A percentile compares a stretch with the other conserved stretches of the same genome.
These are phyloP conservation scores for Geodia barretti DNA, from an alignment of 37 sponge, comb jelly and placozoan species.

Conservation along the genomic window DNA sequence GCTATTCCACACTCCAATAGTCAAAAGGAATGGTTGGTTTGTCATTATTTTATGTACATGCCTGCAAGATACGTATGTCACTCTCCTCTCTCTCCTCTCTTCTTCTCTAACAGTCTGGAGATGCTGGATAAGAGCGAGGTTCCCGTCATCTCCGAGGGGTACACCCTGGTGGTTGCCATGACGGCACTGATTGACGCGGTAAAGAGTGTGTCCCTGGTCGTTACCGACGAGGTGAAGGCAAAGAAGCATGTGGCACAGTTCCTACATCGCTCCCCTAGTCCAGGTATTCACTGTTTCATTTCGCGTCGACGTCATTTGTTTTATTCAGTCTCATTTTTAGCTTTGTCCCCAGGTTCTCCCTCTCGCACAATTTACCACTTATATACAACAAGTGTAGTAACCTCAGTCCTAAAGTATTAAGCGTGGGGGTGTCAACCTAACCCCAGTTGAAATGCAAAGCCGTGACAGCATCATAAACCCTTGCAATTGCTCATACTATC, in stretches of 20 bases:
- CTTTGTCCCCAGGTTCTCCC: too few species aligned
- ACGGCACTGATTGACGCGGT: constrained; percentile 70
- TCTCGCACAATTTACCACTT: too few species aligned
- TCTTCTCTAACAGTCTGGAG: constrained; percentile 54
- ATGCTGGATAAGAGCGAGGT: constrained; percentile 87
- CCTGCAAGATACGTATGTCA: background rate
- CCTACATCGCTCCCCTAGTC: too few species aligned
- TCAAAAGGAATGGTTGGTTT: background rate
- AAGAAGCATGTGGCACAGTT: too few species aligned
- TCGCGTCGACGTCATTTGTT: too few species aligned
- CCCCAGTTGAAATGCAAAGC: too few species aligned
- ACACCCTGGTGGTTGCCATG: constrained; percentile 76
- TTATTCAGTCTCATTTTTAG: too few species aligned
- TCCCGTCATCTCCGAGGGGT: constrained; percentile 67
- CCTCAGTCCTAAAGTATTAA: too few species aligned
- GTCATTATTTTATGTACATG: background rate
- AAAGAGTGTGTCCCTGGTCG: constrained; percentile 55
- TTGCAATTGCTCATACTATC: background rate
- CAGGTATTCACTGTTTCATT: too few species aligned
- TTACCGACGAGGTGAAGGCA: constrained; percentile 11
- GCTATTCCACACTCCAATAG: background rate
- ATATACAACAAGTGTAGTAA: too few species aligned
- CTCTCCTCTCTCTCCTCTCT: background rate
- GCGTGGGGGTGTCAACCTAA: too few species aligned
- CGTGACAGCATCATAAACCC: too few species aligned